phyloP scores from a whole-genome alignment of 1,140 invertebrate genomes.

The Homarus americanus region DNA sequence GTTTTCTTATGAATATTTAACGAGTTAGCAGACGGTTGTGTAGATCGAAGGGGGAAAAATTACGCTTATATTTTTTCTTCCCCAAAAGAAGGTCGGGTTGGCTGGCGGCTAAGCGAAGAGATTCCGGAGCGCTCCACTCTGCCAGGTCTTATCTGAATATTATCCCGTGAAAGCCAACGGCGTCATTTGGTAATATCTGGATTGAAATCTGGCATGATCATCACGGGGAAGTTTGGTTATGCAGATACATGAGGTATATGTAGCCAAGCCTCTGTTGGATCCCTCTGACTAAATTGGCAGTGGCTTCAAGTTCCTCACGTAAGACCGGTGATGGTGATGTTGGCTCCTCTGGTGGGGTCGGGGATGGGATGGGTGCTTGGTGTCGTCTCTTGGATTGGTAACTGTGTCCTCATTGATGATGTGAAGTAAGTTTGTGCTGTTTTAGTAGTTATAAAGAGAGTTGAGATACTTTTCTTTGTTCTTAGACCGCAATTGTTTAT shows the following conservation, averaged over 20 bases:
- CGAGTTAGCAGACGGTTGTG: neutral
- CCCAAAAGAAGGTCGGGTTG: neutral
- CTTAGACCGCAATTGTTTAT: too few relatives aligned
- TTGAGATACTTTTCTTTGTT: too few relatives aligned
- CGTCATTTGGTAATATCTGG: neutral
- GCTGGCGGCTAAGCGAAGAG: neutral
- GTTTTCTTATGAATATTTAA: neutral
- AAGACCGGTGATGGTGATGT: neutral
- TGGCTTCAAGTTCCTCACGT: neutral
- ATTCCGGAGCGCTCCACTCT: neutral
- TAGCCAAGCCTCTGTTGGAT: neutral
- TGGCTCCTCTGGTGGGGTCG: too few relatives aligned
- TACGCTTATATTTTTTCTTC: neutral
- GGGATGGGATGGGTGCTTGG: too few relatives aligned
- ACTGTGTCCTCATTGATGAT: too few relatives aligned
- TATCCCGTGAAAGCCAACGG: neutral
- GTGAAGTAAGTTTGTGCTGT: too few relatives aligned
- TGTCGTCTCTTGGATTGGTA: too few relatives aligned
- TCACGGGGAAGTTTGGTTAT: neutral
- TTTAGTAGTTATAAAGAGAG: too few relatives aligned
- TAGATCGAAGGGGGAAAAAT: neutral
- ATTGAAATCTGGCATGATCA: slow-evolving; percentile 1
- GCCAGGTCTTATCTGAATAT: neutral
- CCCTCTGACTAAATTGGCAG: neutral
- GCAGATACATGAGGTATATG: neutral